Evolutionary conservation across 2,113 vertebrate genomes (phyloP), one percentile per base, ranked within the genome.

Genomic region (Glaucomys volans): DNA sequence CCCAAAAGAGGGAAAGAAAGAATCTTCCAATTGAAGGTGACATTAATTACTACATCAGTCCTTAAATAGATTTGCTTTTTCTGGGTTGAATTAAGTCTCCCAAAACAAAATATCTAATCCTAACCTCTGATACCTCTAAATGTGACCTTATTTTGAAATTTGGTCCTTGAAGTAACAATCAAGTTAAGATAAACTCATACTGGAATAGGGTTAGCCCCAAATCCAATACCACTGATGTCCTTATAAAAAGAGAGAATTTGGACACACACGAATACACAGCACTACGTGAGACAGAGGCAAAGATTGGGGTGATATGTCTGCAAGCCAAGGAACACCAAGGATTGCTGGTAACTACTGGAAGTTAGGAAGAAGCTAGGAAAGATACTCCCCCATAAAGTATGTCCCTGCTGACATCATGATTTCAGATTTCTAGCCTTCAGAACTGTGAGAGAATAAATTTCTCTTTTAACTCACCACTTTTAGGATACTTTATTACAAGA

Each of bases 131-230:
- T 18, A 85, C n/a, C 20, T 47, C 16, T 57, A 84, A 90, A 52
- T 47, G 22, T 83, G n/a, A 47, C 37, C 64, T 97, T 72, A 89
- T 83, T 94, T 81, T 64, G 76, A 94, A 94, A 81, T 12, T 42
- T 40, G 76, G 5, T 81, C 57, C 92, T 81, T 66, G 30, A 8
- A 85, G 72, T 62, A 77, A 6, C 26, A 9, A 87, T 37, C 4
- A 35, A 79, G 47, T 75, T 69, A 86, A 77, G 40, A 86, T 30
- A 40, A 90, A 40, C 16, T 90, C 30, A 32, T 50, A 54, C 0
- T 79, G 47, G 44, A 72, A 22, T 35, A 40, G 22, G 1, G 14
- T 8, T 26, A 28, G 32, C n/a, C 50, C 22, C 64, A 20, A 76
- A 92, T 26, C 32, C 42, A 9, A 22, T 11, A 52, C 20, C 5